Conservation (phyloP, 2,797 vertebrate genomes). For the Pseudocheirus occidentalis region DNA sequence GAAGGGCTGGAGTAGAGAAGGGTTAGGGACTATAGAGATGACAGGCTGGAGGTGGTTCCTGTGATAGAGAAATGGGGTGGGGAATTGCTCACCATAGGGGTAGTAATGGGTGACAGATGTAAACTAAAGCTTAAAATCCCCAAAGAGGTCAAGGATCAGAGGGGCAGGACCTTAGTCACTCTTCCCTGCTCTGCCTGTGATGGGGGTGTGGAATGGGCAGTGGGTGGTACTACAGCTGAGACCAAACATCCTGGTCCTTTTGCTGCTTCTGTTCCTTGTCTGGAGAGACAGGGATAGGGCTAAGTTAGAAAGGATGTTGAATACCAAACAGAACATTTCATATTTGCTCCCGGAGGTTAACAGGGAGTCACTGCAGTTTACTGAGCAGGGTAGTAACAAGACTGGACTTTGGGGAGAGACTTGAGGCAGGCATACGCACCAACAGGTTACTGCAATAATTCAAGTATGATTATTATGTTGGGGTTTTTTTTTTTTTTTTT, state of each 20-base stretch:
- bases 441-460: not conserved
- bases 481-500: no score
- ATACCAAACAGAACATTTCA: not conserved
- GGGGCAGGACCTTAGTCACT: not conserved
- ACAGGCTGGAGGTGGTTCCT: not conserved
- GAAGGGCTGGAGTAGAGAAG: not conserved
- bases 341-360: not conserved
- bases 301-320: not conserved
- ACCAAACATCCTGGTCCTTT: not conserved
- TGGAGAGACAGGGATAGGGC: not conserved
- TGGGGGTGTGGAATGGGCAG: not conserved
- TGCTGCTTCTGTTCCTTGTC: not conserved
- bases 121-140: not conserved
- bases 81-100: not conserved
- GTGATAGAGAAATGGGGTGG: not conserved
- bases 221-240: not conserved
- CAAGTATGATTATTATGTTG: not conserved
- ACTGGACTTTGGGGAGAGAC: not conserved
- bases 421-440: not conserved
- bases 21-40: not conserved
- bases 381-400: no score
- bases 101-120: not conserved
- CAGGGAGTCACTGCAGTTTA: not conserved
- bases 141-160: not conserved
- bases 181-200: not conserved